Conservation (phyloP, 1,140 invertebrate genomes). For the Aphidius gifuensis region DNA sequence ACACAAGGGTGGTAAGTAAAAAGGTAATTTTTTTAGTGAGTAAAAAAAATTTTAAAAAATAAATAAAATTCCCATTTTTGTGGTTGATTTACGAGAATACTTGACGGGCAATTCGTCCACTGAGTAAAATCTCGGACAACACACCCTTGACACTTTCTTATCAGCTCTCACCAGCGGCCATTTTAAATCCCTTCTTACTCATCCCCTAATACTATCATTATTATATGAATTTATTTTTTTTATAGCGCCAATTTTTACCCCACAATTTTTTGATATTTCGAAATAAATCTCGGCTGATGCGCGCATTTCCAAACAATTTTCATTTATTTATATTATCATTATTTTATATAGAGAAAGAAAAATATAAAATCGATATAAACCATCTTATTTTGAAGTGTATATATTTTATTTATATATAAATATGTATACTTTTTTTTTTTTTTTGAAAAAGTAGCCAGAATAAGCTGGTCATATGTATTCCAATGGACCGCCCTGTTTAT, state of each 20-base stretch:
- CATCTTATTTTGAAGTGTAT: not conserved
- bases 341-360: not conserved
- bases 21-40: no score
- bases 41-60: no score
- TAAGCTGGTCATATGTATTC: conserved; percentile 51
- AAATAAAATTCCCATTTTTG: conserved; percentile 7
- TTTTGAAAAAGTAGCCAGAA: conserved; percentile 21
- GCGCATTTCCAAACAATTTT: no score
- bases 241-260: not conserved
- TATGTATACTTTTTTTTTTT: conserved; percentile 5
- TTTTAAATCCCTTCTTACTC: conserved; percentile 36
- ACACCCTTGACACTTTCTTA: conserved; percentile 37
- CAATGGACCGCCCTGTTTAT: conserved; percentile 52
- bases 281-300: not conserved
- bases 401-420: not conserved
- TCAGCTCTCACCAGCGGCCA: conserved; percentile 47
- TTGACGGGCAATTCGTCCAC: conserved; percentile 54
- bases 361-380: conserved; percentile 2
- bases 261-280: not conserved
- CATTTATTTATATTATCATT: not conserved
- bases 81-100: conserved; percentile 52
- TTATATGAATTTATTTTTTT: conserved; percentile 6
- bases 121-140: conserved; percentile 40
- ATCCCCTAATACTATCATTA: not conserved
- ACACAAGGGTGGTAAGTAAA: not conserved